Evolutionary conservation across 2,113 vertebrate genomes (phyloP).

Genomic region (Notechis scutatus): DNA sequence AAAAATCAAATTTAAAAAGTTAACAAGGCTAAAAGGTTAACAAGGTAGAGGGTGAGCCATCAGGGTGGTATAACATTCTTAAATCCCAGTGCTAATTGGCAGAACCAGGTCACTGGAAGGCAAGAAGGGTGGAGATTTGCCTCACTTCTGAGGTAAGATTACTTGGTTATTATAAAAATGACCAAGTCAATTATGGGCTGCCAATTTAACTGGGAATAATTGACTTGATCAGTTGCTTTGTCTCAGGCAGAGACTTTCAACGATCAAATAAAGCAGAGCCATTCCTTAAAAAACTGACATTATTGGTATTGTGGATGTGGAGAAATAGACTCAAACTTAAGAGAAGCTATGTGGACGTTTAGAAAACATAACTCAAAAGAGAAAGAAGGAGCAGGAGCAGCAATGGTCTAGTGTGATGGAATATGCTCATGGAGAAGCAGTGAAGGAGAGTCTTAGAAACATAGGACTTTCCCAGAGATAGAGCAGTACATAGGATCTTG

Average conservation of each 20-base stretch:
- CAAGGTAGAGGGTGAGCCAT: too few species aligned
- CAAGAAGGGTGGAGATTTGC: too few species aligned
- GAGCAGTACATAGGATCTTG: background rate
- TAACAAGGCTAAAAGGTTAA: too few species aligned
- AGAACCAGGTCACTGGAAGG: too few species aligned
- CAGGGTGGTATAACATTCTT: too few species aligned
- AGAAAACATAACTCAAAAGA: background rate
- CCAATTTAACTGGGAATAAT: background rate
- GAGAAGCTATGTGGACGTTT: background rate
- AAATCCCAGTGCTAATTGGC: too few species aligned
- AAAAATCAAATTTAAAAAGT: too few species aligned
- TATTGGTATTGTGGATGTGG: background rate
- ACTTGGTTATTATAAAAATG: background rate
- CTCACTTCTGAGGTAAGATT: too few species aligned
- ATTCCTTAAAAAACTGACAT: background rate
- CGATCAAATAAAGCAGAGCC: background rate
- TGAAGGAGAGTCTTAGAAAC: too few species aligned
- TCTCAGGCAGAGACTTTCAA: background rate
- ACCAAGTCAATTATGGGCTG: background rate
- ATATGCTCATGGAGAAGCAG: too few species aligned
- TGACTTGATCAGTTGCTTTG: background rate
- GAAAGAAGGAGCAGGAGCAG: background rate
- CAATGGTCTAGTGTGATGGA: too few species aligned
- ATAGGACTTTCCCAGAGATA: too few species aligned
- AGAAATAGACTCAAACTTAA: background rate